Conservation (phyloP, 2,888 invertebrate species). For the Crocallis elinguaria region DNA sequence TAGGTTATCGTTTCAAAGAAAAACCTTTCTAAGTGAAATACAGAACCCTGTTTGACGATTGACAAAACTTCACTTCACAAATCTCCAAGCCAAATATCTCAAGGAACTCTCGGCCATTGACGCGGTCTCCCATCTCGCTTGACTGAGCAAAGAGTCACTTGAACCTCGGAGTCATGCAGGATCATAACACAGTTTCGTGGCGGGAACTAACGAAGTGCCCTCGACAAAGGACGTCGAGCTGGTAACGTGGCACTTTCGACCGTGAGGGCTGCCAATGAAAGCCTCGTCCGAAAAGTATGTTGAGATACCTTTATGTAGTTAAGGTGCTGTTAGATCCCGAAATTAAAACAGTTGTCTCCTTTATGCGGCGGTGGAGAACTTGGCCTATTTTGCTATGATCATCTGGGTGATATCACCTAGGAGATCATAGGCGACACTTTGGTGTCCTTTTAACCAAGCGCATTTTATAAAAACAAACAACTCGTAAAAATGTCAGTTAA, state of each 20-base stretch:
- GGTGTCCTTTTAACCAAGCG: no score
- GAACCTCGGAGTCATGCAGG: slow-evolving; percentile 51
- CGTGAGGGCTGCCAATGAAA: slow-evolving; percentile 37
- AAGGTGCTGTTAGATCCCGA: no score
- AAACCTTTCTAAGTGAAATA: no score
- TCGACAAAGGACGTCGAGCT: slow-evolving; percentile 53
- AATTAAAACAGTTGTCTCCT: no score
- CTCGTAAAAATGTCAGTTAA: no score
- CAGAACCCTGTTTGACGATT: no score
- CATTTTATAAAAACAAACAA: no score
- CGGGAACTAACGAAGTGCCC: slow-evolving; percentile 63
- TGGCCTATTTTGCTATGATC: no score
- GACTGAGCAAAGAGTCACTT: slow-evolving; percentile 21
- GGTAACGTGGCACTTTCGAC: slow-evolving; percentile 54
- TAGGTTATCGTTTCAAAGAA: no score
- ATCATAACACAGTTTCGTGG: slow-evolving; percentile 59
- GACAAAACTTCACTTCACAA: background rate
- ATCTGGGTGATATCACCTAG: no score
- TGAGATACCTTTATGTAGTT: background rate
- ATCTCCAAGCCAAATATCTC: background rate
- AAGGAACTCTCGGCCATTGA: slow-evolving; percentile 1
- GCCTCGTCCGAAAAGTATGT: slow-evolving; percentile 23
- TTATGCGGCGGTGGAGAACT: no score
- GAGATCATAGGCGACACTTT: no score
- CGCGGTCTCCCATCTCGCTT: slow-evolving; percentile 18